Evolutionary conservation across 2,888 invertebrate species (phyloP), one percentile per base, ranked within the genome.

Genomic region (Gortyna flavago): DNA sequence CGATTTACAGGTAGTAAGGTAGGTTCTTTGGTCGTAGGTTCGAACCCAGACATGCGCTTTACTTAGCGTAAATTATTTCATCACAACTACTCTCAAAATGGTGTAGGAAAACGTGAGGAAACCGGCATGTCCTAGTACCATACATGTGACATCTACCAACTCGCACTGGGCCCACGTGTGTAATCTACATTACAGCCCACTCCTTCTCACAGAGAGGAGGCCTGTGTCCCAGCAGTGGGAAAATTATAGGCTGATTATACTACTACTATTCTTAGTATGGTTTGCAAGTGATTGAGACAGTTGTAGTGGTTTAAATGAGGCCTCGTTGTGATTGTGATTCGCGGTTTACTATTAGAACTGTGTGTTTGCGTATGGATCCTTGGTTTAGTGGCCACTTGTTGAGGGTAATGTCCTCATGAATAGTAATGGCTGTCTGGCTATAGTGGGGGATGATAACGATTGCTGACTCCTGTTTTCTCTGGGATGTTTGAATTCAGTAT

Each of bases 361-460:
- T 29, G 80, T 75, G 62, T 67, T 79, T 57, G 16, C 71, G 65
- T 72, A 35, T 72, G 57, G 38, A 64, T 69, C 41, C 41, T 62
- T 61, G 81, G 35, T 81, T 80, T 83, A 83, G 68, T 16, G 64
- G 72, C 83, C 67, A 83, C 83, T 81, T 83, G 83, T 83, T 80
- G 83, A 75, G 29, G 69, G 54, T 83, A 69, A 72, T 76, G 29
- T 61, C 16, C 85, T 72, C 81, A 75, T 85, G 81, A 84, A 80
- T 85, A 72, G 67, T 68, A 75, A 75, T 72, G 61, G 81, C 29
- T 25, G 57, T 62, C 65, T 66, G 80, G 57, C 29, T 80, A 35
- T 44, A 75, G 61, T 59, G 70, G 41, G 38, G 65, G 57, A n/a
- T 64, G 85, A 70, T 71, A 75, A 80, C 81, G 82, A 70, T 71